Evolutionary conservation across 2,113 vertebrate genomes (phyloP).

Genomic region (Bos indicus): DNA sequence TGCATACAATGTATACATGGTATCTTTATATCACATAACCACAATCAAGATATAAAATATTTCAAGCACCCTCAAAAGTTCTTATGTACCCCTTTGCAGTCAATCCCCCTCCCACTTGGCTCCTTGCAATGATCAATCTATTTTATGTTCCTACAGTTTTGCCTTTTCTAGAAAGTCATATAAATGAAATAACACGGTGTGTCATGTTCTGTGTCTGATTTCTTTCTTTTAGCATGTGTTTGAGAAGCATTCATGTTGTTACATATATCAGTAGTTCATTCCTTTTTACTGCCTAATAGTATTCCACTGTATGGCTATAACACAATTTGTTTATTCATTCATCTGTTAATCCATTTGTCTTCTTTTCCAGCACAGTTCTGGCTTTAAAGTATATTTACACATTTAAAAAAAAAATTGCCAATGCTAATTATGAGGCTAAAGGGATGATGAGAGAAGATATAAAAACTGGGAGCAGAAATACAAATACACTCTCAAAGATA

Average conservation of each 20-base stretch:
- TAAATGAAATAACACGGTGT: background rate
- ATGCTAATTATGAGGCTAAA: conserved; percentile 11
- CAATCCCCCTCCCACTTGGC: background rate
- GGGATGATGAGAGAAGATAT: background rate
- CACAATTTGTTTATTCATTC: background rate
- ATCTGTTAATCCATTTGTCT: background rate
- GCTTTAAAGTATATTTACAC: conserved; percentile 12
- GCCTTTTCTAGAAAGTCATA: conserved; percentile 3
- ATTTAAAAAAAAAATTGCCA: conserved; percentile 33
- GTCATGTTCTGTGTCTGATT: background rate
- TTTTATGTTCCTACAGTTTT: background rate
- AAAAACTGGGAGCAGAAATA: conserved; percentile 24
- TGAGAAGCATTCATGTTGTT: background rate
- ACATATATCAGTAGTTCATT: background rate
- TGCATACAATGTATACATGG: background rate
- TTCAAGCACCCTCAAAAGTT: background rate
- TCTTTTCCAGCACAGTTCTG: conserved; percentile 6
- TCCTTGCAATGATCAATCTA: background rate
- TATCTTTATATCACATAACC: background rate
- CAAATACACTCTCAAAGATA: conserved; percentile 1
- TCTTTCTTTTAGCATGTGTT: background rate
- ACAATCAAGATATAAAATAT: conserved; percentile 14
- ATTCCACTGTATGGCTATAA: background rate
- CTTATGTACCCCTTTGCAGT: background rate
- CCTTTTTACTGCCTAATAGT: background rate